Conservation (phyloP, 2,888 invertebrate species). For the Palloptera scutellata region DNA sequence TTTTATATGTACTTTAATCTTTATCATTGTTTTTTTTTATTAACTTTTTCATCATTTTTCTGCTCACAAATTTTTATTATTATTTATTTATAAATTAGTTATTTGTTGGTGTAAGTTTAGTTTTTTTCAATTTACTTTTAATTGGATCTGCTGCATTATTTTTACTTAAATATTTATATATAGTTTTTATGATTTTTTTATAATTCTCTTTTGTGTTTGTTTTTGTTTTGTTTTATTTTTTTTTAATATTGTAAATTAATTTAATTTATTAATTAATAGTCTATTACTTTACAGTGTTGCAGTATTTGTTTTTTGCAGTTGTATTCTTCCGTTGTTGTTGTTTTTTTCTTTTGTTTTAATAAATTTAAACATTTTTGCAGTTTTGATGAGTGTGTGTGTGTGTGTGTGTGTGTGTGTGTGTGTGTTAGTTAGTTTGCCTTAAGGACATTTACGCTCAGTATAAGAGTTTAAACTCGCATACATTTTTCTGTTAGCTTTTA, state of each 20-base stretch:
- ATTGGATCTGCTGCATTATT: constrained; percentile 37
- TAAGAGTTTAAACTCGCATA: neutral
- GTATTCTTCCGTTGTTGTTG: neutral
- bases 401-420: constrained; percentile 27
- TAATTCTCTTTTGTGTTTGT: constrained; percentile 14
- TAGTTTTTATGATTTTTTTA: constrained; percentile 14
- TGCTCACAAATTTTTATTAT: constrained; percentile 37
- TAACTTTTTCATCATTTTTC: constrained; percentile 36
- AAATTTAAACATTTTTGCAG: neutral
- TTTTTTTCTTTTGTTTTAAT: neutral
- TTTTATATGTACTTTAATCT: constrained; percentile 40
- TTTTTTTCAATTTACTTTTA: constrained; percentile 38
- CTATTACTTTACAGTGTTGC: constrained; percentile 22
- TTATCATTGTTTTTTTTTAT: constrained; percentile 45
- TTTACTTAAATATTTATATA: constrained; percentile 35
- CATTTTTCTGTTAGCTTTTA: neutral
- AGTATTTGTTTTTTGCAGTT: constrained; percentile 8
- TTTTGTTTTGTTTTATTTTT: constrained; percentile 14
- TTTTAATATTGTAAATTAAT: neutral
- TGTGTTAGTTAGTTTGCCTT: neutral
- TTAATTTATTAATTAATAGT: constrained; percentile 16
- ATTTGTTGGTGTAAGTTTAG: constrained; percentile 36
- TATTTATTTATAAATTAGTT: constrained; percentile 20
- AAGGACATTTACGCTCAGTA: neutral
- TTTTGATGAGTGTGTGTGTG: constrained; percentile 26